phyloP scores from a whole-genome alignment of 2,888 invertebrate genomes.

The Polyploca ridens region DNA sequence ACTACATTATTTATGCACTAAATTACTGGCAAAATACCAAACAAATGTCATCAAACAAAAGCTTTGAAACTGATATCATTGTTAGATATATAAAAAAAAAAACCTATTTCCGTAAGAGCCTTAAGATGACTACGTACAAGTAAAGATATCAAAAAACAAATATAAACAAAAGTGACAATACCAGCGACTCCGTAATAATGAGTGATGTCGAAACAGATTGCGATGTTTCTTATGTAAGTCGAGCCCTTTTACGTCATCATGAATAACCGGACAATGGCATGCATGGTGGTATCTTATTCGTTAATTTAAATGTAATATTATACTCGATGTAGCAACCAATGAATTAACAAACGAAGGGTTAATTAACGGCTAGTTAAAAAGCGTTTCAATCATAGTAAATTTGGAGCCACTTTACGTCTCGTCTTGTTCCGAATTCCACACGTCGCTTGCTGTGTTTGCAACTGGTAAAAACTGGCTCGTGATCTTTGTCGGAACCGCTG shows the following conservation, averaged over 20 bases:
- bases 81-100: no score
- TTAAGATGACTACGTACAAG: no score
- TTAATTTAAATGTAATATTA: not conserved
- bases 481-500: constrained; percentile 42
- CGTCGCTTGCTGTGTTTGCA: constrained; percentile 18
- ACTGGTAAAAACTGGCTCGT: constrained; percentile 53
- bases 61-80: no score
- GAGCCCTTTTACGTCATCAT: not conserved
- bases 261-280: no score
- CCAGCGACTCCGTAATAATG: no score
- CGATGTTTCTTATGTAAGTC: not conserved
- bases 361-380: constrained; percentile 47
- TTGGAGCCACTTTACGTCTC: constrained; percentile 28
- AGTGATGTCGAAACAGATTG: no score
- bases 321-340: not conserved
- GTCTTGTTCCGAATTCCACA: not conserved
- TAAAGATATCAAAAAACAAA: no score
- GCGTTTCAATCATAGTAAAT: constrained; percentile 45
- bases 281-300: not conserved
- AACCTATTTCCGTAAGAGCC: no score
- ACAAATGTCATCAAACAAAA: no score
- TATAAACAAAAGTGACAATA: no score
- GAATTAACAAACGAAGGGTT: constrained; percentile 36
- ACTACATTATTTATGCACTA: no score
- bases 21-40: no score